phyloP scores from a whole-genome alignment of 2,797 vertebrate species.

The Molossus molossus region DNA sequence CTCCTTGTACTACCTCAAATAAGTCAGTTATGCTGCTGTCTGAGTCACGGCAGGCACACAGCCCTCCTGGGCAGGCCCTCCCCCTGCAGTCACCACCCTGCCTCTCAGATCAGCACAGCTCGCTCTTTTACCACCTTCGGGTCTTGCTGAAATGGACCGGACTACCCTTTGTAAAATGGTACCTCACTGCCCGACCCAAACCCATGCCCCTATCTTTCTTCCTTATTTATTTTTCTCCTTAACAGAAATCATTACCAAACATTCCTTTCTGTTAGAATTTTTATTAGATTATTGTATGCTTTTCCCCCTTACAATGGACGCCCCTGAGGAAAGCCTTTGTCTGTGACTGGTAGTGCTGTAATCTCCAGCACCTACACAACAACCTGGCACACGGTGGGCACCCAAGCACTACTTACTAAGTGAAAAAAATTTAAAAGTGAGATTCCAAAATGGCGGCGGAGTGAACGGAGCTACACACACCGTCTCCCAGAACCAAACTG shows the following conservation, averaged over 20 bases:
- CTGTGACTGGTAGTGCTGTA: not conserved
- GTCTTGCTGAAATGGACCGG: not conserved
- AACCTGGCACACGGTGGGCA: not conserved
- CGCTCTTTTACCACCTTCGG: not conserved
- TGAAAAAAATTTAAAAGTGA: not conserved
- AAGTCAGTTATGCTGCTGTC: not conserved
- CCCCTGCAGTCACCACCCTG: not conserved
- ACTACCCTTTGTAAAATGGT: not conserved
- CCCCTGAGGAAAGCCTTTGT: not conserved
- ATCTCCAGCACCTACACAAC: not conserved
- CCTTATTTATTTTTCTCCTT: not conserved
- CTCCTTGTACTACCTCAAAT: not conserved
- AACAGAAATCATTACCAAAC: not conserved
- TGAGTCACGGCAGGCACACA: not conserved
- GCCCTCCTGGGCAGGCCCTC: not conserved
- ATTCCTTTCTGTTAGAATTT: slow-evolving; percentile 8
- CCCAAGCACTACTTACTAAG: slow-evolving; percentile 26
- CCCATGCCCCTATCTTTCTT: not conserved
- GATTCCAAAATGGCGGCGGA: no score
- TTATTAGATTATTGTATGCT: not conserved
- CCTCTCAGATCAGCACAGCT: not conserved
- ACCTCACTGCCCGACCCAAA: not conserved
- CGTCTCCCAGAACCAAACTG: no score
- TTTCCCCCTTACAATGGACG: not conserved
- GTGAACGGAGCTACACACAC: no score